These are phyloP conservation scores for Echeneis naucrates DNA, from an alignment of 2,797 vertebrate species.

Conservation along the genomic window DNA sequence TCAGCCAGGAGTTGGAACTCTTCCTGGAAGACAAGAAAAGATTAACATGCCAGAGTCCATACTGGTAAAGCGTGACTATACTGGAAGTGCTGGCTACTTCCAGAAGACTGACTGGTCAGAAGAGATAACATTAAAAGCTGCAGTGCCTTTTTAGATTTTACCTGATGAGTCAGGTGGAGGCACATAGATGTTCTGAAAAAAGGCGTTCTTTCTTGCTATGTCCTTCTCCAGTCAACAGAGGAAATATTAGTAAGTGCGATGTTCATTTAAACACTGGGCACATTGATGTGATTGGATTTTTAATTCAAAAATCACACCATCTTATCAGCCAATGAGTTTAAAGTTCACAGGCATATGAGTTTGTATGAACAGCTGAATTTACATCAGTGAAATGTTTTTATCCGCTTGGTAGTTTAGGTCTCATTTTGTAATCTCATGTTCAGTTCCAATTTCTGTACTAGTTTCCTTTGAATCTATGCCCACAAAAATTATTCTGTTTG, in stretches of 20 bases:
- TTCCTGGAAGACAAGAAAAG: constrained; percentile 81
- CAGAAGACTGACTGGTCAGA: constrained; percentile 13
- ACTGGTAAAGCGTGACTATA: background rate
- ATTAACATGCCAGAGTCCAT: background rate
- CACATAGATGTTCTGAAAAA: background rate
- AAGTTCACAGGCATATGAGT: constrained; percentile 53
- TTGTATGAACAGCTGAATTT: constrained; percentile 32
- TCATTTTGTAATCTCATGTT: constrained; percentile 10
- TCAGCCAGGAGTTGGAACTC: constrained; percentile 96
- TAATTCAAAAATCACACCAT: constrained; percentile 26
- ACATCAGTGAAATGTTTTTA: constrained; percentile 18
- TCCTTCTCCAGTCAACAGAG: constrained; percentile 14
- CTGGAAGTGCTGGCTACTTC: background rate
- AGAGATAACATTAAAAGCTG: constrained; percentile 1
- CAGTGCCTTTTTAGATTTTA: constrained; percentile 10
- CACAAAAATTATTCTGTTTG: background rate
- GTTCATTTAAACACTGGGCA: constrained; percentile 9
- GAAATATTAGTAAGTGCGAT: constrained; percentile 15
- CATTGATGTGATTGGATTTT: constrained; percentile 32
- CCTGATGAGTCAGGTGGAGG: background rate
- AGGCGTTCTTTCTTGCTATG: constrained; percentile 3
- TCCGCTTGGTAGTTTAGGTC: constrained; percentile 10
- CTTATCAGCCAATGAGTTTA: constrained; percentile 46
- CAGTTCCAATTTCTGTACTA: background rate
- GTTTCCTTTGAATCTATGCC: too few relatives aligned